Conservation (phyloP, 2,113 vertebrate genomes). For the Sapajus apella region DNA sequence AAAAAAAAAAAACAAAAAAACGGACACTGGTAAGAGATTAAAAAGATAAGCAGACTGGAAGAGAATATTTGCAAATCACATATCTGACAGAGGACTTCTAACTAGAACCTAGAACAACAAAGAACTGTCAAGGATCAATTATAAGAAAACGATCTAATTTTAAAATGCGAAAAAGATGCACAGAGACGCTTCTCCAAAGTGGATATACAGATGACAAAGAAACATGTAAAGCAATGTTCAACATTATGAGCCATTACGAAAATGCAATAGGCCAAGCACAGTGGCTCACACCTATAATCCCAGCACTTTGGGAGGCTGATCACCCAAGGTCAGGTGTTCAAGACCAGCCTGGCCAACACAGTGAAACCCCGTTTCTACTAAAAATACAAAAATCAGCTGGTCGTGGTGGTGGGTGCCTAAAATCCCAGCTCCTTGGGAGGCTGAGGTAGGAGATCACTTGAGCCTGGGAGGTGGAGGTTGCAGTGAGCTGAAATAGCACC, state of each 20-base stretch:
- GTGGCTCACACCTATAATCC: no score
- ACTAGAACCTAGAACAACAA: neutral
- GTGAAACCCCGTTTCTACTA: no score
- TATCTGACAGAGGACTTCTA: neutral
- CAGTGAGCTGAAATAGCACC: no score
- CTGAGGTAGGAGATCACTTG: no score
- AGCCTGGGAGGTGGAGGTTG: no score
- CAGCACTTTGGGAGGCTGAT: no score
- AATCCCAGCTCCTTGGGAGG: no score
- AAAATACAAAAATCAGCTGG: no score
- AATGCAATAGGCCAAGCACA: neutral
- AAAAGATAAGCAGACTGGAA: neutral
- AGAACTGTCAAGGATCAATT: neutral
- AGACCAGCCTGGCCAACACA: no score
- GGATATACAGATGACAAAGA: neutral
- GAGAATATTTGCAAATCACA: neutral
- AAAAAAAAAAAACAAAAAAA: neutral
- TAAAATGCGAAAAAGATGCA: neutral
- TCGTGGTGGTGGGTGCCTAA: no score
- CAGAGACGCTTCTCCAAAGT: neutral
- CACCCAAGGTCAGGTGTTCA: no score
- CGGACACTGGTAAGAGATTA: neutral
- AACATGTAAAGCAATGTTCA: no score
- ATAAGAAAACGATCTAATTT: neutral
- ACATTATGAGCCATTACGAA: neutral